Evolutionary conservation across 2,113 vertebrate species (phyloP).

Genomic region (Antechinus flavipes): DNA sequence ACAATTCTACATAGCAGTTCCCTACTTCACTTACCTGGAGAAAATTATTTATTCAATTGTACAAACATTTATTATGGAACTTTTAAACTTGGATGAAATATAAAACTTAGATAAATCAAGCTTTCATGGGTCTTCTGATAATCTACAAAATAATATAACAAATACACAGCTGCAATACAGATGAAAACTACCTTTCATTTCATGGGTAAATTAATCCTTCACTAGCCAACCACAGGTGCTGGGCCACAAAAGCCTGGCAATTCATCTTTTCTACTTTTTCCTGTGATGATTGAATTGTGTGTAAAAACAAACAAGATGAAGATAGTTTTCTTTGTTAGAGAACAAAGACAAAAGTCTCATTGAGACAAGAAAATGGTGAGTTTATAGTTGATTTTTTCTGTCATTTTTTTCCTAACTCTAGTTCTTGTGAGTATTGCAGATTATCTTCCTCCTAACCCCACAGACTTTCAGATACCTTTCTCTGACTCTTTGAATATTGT

Average conservation of each 20-base stretch:
- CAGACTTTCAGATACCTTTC: neutral
- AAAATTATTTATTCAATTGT: neutral
- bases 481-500: neutral
- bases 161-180: neutral
- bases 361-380: neutral
- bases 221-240: neutral
- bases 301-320: neutral
- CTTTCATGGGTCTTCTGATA: neutral
- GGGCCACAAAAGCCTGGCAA: neutral
- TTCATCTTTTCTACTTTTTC: neutral
- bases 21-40: conserved; percentile 35
- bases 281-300: neutral
- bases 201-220: neutral
- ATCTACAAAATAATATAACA: neutral
- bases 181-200: neutral
- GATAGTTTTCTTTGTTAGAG: neutral
- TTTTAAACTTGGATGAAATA: neutral
- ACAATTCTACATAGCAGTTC: neutral
- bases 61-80: neutral
- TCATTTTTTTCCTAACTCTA: neutral
- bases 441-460: neutral
- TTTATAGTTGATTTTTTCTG: neutral
- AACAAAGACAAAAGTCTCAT: neutral
- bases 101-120: neutral
- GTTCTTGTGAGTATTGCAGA: neutral